Evolutionary conservation across 2,113 vertebrate genomes (phyloP).

Genomic region (Stegastes partitus): DNA sequence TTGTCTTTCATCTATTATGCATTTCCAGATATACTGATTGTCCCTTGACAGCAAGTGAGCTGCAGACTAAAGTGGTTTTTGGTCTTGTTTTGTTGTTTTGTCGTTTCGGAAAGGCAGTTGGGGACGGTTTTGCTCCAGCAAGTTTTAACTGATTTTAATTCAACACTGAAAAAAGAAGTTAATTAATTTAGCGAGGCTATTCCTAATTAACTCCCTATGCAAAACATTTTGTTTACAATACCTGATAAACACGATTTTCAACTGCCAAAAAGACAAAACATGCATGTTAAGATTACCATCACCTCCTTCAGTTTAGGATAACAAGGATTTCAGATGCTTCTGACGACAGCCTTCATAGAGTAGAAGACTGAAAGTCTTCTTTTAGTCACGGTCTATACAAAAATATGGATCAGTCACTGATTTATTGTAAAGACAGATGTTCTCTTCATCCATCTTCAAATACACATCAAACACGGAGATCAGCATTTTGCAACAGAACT

Average conservation of each 20-base stretch:
- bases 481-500: neutral
- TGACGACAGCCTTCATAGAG: constrained; percentile 33
- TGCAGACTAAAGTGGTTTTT: neutral
- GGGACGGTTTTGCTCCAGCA: too few species aligned
- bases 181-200: too few species aligned
- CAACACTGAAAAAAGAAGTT: too few species aligned
- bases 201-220: too few species aligned
- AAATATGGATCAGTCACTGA: constrained; percentile 36
- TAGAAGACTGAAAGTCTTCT: constrained; percentile 20
- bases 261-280: constrained; percentile 21
- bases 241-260: neutral
- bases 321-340: constrained; percentile 60
- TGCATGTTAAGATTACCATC: constrained; percentile 19
- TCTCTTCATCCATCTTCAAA: neutral
- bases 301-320: constrained; percentile 51
- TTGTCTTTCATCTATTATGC: constrained; percentile 27
- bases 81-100: neutral
- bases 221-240: too few species aligned
- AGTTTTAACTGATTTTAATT: too few species aligned
- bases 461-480: neutral
- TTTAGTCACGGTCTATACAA: constrained; percentile 15
- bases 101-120: neutral
- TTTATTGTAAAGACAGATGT: neutral
- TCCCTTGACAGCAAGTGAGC: neutral
- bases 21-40: constrained; percentile 36